Evolutionary conservation across 1,140 invertebrate genomes (phyloP), one percentile per base, ranked within the genome.

Genomic region (Leptopilina boulardi): DNA sequence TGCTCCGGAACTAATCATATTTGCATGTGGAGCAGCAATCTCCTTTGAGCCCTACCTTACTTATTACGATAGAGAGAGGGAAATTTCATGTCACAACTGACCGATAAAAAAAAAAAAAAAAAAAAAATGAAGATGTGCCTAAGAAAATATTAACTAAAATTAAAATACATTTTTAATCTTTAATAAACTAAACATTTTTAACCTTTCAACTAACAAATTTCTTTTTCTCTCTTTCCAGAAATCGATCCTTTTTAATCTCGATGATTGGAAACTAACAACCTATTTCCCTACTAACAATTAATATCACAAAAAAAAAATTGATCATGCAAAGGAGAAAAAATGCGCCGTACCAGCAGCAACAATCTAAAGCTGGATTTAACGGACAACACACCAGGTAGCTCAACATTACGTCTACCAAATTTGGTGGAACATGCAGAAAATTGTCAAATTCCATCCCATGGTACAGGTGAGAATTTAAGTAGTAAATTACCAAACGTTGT

Each of bases 401-500:
- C 86, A 79, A 77, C 72, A 4, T 86, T 87, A 9, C 82, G 88
- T 79, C 83, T 91, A 72, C 90, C 90, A 41, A 91, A 91, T 76
- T 80, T 91, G 74, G 85, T 91, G 70, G 90, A 91, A 84, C 89
- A 91, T 91, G 90, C 88, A 77, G 86, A 89, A 73, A 88, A 79
- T 76, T 86, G 82, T 47, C 84, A 88, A 59, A 38, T 79, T 78
- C 75, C 80, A 75, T 77, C 78, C 59, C 83, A 81, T 56, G 84
- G 83, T 70, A 80, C 66, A 54, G 88, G 90, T 73, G 90, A 91
- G 80, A 89, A 90, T 87, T 90, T 91, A 86, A 91, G 88, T 81
- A 88, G 89, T 80, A 91, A 91, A 85, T 80, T 91, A 85, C 90
- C 90, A 47, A 91, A 91, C 89, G 86, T 91, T 30, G 89, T 91